Evolutionary conservation across 2,797 vertebrate species (phyloP), one percentile per base, ranked within the genome.

Genomic region (Lepus oiostolus): DNA sequence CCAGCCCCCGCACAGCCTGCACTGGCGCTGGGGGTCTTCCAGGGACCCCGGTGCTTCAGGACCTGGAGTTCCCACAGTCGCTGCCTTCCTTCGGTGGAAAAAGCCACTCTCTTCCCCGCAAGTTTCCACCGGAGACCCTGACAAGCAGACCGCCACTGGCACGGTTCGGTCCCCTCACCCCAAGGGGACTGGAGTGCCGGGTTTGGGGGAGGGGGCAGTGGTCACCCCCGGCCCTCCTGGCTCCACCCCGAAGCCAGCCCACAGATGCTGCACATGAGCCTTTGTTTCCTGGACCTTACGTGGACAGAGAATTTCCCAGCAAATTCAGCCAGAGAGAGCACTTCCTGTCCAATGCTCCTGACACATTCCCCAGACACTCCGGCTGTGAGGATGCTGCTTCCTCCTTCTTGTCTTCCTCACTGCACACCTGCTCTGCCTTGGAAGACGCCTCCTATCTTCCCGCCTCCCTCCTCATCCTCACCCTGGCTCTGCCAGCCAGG

Each of bases 401-500:
- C 5, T 65, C 21, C 38, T 1, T 3, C 26, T 35, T 0, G 1
- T 13, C 76, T 16, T 54, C 58, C 63, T 21, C 1, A 0, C 1
- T 0, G 1, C 68, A 13, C 1, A 2, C 16, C 50, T 38, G 19
- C 22, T 24, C 30, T 16, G 4, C 4, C 0, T 38, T 4, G 0
- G 24, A n/a, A 0, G 4, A 28, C 7, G 0, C 0, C 0, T 5
- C 0, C 12, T 6, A 4, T 7, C 7, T 0, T 2, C 6, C 54
- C 35, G 1, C 13, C 7, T 1, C 50, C 22, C 50, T 28, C 63
- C 60, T 11, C 26, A 22, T 50, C 47, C 24, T 32, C 65, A 5
- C 1, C 3, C 1, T 17, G 30, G 4, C 35, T 26, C 42, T 32
- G 35, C 26, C 60, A 17, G 42, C 19, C 3, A 63, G 21, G 52